Percentiles rank a stretch among this genome's conserved stretches.
These are phyloP conservation scores for Halictus quadricinctus DNA, from an alignment of 2,888 invertebrate species.

Conservation along the genomic window DNA sequence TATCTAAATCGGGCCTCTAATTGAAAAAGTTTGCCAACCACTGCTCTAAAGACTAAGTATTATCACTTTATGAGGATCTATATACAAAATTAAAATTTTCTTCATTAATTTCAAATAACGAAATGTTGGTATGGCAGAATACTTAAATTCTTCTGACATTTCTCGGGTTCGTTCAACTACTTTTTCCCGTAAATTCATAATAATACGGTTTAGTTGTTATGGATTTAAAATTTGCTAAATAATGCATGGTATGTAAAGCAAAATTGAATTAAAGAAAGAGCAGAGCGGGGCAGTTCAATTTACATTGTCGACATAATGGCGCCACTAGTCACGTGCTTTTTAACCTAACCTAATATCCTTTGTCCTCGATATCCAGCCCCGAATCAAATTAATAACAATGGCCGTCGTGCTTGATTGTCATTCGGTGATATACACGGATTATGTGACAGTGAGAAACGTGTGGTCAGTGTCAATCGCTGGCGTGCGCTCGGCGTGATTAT, in stretches of 20 bases:
- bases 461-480: constrained; percentile 56
- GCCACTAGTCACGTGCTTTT: constrained; percentile 61
- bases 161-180: not conserved
- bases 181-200: not conserved
- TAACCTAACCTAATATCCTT: constrained; percentile 68
- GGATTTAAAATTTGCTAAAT: not conserved
- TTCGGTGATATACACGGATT: constrained; percentile 57
- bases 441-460: constrained; percentile 66
- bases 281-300: constrained; percentile 31
- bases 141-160: not conserved
- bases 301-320: constrained; percentile 45
- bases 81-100: not conserved
- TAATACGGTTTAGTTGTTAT: not conserved
- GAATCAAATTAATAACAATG: constrained; percentile 73
- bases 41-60: not conserved
- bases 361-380: constrained; percentile 58
- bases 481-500: constrained; percentile 47
- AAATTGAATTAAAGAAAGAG: not conserved
- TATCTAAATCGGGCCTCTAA: not conserved
- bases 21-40: not conserved
- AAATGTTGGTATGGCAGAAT: not conserved
- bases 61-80: not conserved
- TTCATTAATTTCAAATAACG: too few relatives aligned
- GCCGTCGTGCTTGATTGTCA: constrained; percentile 74
- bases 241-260: not conserved